phyloP scores from a whole-genome alignment of 2,113 vertebrate species.

The Apodemus speciosus region DNA sequence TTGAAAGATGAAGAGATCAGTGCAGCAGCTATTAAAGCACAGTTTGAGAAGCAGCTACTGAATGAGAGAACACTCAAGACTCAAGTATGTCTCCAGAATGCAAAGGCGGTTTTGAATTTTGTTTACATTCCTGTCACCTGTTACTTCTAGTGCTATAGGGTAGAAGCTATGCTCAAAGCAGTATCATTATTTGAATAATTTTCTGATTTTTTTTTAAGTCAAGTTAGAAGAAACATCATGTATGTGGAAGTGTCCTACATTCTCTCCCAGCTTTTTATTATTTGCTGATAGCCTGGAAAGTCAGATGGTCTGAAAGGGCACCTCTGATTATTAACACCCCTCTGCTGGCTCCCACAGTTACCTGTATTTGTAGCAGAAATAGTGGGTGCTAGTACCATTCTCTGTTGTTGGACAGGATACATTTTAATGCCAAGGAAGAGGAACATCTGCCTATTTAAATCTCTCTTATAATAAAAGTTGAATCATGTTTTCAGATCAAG shows the following conservation, averaged over 20 bases:
- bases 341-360: background rate
- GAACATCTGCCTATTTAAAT: background rate
- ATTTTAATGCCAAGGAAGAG: background rate
- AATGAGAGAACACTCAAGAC: slow-evolving; percentile 97
- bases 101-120: background rate
- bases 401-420: background rate
- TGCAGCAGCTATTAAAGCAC: slow-evolving; percentile 89
- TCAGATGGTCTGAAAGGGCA: background rate
- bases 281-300: background rate
- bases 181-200: background rate
- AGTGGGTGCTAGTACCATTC: background rate
- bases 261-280: background rate
- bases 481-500: background rate
- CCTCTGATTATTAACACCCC: background rate
- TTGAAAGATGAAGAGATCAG: slow-evolving; percentile 92
- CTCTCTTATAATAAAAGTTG: background rate
- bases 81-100: slow-evolving; percentile 85
- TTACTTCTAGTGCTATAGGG: background rate
- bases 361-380: background rate
- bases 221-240: background rate
- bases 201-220: background rate
- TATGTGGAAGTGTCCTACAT: slow-evolving; percentile 24
- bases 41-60: slow-evolving; percentile 95
- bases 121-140: background rate
- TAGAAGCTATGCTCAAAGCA: background rate